These are phyloP conservation scores for silkworm (Bombyx mori) DNA, from an alignment of 1,140 invertebrate genomes.

Conservation along the genomic window ASM3026992v2 NC_085110.1:11555501-11556000, in stretches of 20 bases:
- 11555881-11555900: conserved; percentile 19
- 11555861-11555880: background rate
- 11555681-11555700: too few species aligned
- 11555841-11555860: too few species aligned
- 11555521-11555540: conserved; percentile 68
- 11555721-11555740: too few species aligned
- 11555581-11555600: conserved; percentile 33
- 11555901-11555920: conserved; percentile 26
- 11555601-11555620: conserved; percentile 54
- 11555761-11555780: background rate
- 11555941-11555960: conserved; percentile 37
- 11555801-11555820: too few species aligned
- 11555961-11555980: conserved; percentile 54
- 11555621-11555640: conserved; percentile 35
- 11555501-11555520: conserved; percentile 55
- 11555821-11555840: too few species aligned
- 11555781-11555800: background rate
- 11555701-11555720: too few species aligned
- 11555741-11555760: too few species aligned
- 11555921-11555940: conserved; percentile 31
- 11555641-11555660: conserved; percentile 7
- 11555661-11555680: background rate
- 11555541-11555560: conserved; percentile 48
- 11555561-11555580: conserved; percentile 20
- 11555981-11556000: conserved; percentile 53